Evolutionary conservation across 2,113 vertebrate species (phyloP).

Genomic region (Ctenodactylus gundi): DNA sequence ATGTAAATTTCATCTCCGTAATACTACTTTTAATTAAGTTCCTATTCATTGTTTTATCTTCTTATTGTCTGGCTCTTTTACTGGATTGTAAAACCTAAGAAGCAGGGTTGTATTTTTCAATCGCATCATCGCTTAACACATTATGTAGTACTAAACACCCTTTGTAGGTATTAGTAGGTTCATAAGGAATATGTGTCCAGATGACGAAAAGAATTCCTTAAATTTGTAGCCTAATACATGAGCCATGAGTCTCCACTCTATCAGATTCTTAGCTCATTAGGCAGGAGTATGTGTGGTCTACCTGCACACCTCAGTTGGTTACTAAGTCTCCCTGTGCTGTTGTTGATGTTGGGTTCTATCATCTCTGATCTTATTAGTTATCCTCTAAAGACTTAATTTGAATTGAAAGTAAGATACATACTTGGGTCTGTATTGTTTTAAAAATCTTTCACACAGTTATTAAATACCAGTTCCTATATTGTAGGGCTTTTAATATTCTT

Average conservation of each 20-base stretch:
- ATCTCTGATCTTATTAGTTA: not conserved
- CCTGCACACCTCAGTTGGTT: not conserved
- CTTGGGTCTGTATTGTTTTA: not conserved
- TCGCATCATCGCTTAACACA: not conserved
- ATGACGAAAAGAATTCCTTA: not conserved
- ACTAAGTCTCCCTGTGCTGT: not conserved
- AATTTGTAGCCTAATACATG: not conserved
- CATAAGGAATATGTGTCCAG: not conserved
- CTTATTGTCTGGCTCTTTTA: not conserved
- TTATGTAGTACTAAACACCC: too few relatives aligned
- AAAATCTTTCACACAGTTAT: not conserved
- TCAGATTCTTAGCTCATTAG: not conserved
- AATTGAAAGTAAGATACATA: not conserved
- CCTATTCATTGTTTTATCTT: not conserved
- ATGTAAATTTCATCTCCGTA: not conserved
- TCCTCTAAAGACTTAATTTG: not conserved
- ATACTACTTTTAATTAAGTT: not conserved
- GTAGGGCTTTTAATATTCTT: not conserved
- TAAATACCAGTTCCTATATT: not conserved
- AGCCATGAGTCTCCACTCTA: not conserved
- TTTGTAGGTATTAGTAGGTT: not conserved
- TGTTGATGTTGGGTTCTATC: not conserved
- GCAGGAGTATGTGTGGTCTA: not conserved
- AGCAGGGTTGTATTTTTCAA: not conserved
- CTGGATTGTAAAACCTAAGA: not conserved